These are phyloP conservation scores for Tineola bisselliella DNA, from an alignment of 2,888 invertebrate species.

Conservation along the genomic window DNA sequence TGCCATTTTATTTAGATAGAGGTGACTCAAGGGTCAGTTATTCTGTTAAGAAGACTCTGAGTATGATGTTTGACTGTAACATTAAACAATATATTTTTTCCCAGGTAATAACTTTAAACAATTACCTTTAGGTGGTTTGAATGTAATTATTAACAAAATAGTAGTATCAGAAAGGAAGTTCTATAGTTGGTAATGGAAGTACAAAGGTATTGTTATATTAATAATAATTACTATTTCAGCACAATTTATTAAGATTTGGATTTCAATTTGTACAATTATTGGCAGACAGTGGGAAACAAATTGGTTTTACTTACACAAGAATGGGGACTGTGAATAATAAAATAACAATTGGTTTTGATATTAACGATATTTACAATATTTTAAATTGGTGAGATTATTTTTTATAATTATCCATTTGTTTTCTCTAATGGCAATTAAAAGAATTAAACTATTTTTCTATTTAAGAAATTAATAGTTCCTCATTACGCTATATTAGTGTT, in stretches of 20 bases:
- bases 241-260: slow-evolving; percentile 44
- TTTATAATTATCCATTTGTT: neutral
- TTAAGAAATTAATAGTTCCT: neutral
- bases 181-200: too few species aligned
- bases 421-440: too few species aligned
- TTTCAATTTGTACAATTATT: slow-evolving; percentile 44
- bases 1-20: slow-evolving; percentile 55
- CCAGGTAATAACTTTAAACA: slow-evolving; percentile 33
- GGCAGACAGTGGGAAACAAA: slow-evolving; percentile 22
- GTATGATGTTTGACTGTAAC: slow-evolving; percentile 55
- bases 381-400: slow-evolving; percentile 42
- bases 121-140: too few species aligned
- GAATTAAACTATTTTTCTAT: neutral
- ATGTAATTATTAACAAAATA: too few species aligned
- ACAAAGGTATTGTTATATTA: too few species aligned
- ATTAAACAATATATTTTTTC: slow-evolving; percentile 47
- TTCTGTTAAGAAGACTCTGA: slow-evolving; percentile 40
- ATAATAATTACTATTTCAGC: slow-evolving; percentile 31
- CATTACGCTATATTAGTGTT: too few species aligned
- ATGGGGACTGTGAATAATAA: slow-evolving; percentile 37
- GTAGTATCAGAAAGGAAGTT: too few species aligned
- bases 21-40: slow-evolving; percentile 44
- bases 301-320: slow-evolving; percentile 37
- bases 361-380: slow-evolving; percentile 44
- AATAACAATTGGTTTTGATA: slow-evolving; percentile 41